These are phyloP conservation scores for Diadegma fenestrale DNA, from an alignment of 2,888 invertebrate genomes.

Conservation along the genomic window DNA sequence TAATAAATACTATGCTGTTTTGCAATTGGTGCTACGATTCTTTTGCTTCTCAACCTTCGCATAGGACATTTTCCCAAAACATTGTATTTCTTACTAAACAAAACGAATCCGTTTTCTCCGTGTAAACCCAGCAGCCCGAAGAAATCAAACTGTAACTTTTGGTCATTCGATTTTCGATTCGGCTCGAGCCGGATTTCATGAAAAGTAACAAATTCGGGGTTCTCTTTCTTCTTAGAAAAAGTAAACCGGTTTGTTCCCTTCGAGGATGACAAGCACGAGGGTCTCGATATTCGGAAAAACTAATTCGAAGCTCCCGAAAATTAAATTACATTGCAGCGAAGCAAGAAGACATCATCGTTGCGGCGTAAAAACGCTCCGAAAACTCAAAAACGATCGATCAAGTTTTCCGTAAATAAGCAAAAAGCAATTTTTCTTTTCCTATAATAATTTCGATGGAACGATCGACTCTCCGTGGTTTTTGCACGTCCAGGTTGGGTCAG, in stretches of 20 bases:
- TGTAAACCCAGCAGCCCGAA: background rate
- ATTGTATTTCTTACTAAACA: too few relatives aligned
- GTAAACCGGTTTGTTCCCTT: background rate
- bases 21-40: too few relatives aligned
- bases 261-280: background rate
- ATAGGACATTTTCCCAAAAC: too few relatives aligned
- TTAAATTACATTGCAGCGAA: background rate
- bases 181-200: background rate
- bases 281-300: background rate
- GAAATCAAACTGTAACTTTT: background rate
- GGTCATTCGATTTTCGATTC: background rate
- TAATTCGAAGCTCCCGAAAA: background rate
- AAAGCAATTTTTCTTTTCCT: too few relatives aligned
- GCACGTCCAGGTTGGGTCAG: slow-evolving; percentile 10
- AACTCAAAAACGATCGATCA: background rate
- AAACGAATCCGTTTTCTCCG: too few relatives aligned
- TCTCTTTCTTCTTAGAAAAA: background rate
- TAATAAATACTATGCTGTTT: too few relatives aligned
- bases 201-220: slow-evolving; percentile 1
- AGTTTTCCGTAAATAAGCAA: background rate
- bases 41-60: too few relatives aligned
- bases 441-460: background rate
- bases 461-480: background rate
- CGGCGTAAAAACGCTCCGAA: background rate
- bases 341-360: background rate